Conservation (phyloP, 2,888 invertebrate genomes). For the Thysanoteuthis rhombus region DNA sequence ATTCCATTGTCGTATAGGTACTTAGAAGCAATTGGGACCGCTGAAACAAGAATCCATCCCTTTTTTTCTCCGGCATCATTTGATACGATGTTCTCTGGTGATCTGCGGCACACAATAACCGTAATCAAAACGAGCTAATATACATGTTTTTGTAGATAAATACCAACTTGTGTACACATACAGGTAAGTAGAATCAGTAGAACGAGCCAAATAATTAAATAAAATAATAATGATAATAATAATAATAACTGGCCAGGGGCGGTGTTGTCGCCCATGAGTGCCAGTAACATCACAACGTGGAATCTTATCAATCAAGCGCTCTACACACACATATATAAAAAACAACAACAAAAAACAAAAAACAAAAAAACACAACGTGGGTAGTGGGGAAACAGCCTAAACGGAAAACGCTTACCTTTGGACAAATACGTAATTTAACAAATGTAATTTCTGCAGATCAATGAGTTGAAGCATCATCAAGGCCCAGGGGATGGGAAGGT, state of each 20-base stretch:
- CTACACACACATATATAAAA: background rate
- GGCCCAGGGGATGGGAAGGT: background rate
- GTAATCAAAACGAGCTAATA: background rate
- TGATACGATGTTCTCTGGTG: background rate
- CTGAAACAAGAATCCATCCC: background rate
- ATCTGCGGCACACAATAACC: background rate
- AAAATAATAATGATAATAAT: background rate
- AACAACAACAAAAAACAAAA: background rate
- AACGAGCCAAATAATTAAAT: background rate
- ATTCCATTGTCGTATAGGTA: background rate
- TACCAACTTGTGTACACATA: background rate
- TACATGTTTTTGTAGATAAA: background rate
- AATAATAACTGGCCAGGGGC: background rate
- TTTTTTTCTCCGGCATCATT: background rate
- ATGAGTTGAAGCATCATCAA: background rate
- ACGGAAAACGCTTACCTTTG: background rate
- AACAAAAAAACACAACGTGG: background rate
- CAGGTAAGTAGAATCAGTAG: background rate
- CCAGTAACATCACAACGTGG: too few species aligned
- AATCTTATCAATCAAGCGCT: background rate
- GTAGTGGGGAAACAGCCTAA: background rate
- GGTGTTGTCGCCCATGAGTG: background rate
- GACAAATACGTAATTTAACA: constrained; percentile 12
- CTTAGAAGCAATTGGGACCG: background rate
- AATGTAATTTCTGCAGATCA: background rate